A percentile compares a stretch with the other conserved stretches of the same genome.
phyloP scores from a whole-genome alignment of 2,888 invertebrate species.

The Antheraea yamamai region DNA sequence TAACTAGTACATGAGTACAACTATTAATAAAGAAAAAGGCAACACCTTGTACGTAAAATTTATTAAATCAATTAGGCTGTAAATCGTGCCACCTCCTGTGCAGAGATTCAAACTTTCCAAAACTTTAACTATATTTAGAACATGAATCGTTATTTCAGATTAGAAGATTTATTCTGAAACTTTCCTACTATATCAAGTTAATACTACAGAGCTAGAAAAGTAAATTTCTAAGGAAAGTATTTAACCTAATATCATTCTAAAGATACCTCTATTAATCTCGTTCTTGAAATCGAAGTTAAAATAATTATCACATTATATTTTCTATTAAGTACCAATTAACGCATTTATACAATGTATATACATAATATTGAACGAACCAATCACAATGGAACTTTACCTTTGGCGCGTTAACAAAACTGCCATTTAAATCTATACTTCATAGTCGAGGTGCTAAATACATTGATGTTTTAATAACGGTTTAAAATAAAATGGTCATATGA shows the following conservation, averaged over 20 bases:
- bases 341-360: not conserved
- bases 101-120: no score
- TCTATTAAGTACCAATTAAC: not conserved
- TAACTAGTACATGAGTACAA: no score
- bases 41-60: no score
- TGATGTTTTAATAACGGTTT: not conserved
- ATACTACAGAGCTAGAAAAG: not conserved
- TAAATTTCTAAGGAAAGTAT: not conserved
- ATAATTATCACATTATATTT: not conserved
- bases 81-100: no score
- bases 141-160: no score
- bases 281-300: not conserved
- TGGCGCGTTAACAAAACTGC: no score
- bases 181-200: not conserved
- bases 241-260: not conserved
- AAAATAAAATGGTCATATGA: not conserved
- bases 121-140: no score
- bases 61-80: no score
- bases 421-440: no score
- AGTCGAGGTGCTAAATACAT: not conserved
- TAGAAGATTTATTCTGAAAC: not conserved
- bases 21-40: no score
- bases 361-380: no score
- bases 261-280: not conserved
- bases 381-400: no score